A percentile compares a stretch with the other conserved stretches of the same genome.
Evolutionary conservation across 2,113 vertebrate genomes (phyloP).

Genomic region (Phrynosoma platyrhinos): DNA sequence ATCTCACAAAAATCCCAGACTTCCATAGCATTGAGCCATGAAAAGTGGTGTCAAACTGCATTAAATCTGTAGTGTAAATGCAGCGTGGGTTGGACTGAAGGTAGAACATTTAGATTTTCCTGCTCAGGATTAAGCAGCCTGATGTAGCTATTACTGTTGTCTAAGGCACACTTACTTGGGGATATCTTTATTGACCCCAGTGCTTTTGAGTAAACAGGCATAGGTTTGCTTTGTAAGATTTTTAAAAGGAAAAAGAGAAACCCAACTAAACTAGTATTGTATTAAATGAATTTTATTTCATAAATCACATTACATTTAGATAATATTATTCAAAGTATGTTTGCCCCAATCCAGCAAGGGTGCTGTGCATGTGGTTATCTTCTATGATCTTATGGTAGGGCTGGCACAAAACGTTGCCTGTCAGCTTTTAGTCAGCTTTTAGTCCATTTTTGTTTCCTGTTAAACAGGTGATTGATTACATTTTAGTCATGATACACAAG

Average conservation of each 20-base stretch:
- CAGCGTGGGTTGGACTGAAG: too few species aligned
- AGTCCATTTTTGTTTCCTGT: neutral
- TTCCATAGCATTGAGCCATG: too few species aligned
- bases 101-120: neutral
- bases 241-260: neutral
- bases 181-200: too few species aligned
- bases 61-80: too few species aligned
- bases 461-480: neutral
- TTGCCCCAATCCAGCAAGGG: neutral
- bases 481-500: neutral
- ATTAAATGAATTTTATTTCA: constrained; percentile 25
- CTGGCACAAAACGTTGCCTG: neutral
- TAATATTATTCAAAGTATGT: neutral
- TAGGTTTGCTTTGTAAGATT: neutral
- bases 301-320: neutral
- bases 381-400: neutral
- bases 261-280: neutral
- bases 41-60: too few species aligned
- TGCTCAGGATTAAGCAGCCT: neutral
- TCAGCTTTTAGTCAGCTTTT: neutral
- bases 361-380: neutral
- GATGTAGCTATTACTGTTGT: neutral
- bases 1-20: too few species aligned
- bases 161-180: neutral
- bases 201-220: neutral